Conservation (phyloP, 2,888 invertebrate genomes). For the Suillia variegata region DNA sequence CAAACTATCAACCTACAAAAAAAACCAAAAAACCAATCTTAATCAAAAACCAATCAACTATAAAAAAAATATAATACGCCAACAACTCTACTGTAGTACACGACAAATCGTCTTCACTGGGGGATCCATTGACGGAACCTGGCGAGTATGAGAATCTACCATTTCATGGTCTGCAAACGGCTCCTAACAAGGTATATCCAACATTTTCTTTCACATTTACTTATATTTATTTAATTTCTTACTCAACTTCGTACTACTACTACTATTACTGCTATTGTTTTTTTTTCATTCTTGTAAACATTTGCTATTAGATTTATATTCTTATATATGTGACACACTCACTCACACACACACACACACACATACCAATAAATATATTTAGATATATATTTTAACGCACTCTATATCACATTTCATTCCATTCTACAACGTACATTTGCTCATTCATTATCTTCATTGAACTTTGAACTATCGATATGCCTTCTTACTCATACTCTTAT, state of each 20-base stretch:
- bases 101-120: conserved; percentile 62
- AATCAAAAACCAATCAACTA: conserved; percentile 30
- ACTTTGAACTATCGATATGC: conserved; percentile 12
- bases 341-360: conserved; percentile 12
- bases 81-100: conserved; percentile 53
- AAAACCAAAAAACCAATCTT: conserved; percentile 18
- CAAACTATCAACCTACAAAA: conserved; percentile 10
- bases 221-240: conserved; percentile 13
- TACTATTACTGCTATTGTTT: neutral
- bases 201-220: conserved; percentile 29
- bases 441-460: neutral
- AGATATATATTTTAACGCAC: neutral
- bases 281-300: neutral
- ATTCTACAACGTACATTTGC: too few relatives aligned
- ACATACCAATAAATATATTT: conserved; percentile 7
- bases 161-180: conserved; percentile 92
- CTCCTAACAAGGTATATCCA: conserved; percentile 82
- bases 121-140: conserved; percentile 78
- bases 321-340: conserved; percentile 12
- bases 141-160: conserved; percentile 94
- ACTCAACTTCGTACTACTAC: neutral
- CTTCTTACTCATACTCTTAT: conserved; percentile 21
- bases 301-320: neutral
- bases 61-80: conserved; percentile 23
- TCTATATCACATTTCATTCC: too few relatives aligned